Conservation (phyloP, 2,797 vertebrate genomes). For the Pangasius krempfi region DNA sequence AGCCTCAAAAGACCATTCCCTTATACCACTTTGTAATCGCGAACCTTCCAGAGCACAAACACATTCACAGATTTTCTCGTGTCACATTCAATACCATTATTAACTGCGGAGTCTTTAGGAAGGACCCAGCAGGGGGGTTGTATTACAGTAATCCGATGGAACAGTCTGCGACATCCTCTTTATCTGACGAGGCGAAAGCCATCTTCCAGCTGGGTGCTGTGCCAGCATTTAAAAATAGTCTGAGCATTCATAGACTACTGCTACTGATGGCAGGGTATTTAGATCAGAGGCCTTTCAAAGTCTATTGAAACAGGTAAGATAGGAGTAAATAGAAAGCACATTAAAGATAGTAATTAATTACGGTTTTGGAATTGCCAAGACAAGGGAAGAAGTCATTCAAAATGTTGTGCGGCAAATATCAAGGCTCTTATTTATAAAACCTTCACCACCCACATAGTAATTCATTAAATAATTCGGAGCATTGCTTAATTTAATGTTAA, state of each 20-base stretch:
- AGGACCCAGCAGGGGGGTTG: constrained; percentile 34
- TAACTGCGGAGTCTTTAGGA: constrained; percentile 31
- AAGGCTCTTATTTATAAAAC: no score
- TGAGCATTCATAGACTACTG: constrained; percentile 22
- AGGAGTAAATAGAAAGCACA: neutral
- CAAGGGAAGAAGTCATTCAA: neutral
- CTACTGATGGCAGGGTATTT: constrained; percentile 36
- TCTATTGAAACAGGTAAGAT: constrained; percentile 21
- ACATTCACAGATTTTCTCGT: constrained; percentile 31
- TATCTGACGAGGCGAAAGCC: constrained; percentile 42
- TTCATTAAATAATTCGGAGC: neutral
- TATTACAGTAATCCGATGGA: constrained; percentile 44
- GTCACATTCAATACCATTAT: constrained; percentile 46
- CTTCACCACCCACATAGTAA: neutral
- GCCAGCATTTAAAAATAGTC: constrained; percentile 39
- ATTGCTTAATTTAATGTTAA: no score
- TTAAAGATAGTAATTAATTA: neutral
- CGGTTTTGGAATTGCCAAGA: neutral
- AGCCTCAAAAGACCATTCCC: constrained; percentile 18
- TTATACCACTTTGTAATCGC: constrained; percentile 1
- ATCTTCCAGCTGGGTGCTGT: constrained; percentile 38
- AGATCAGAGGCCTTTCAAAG: constrained; percentile 14
- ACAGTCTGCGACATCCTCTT: constrained; percentile 41
- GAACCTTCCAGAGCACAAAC: constrained; percentile 35
- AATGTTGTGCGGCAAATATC: no score